phyloP scores from a whole-genome alignment of 2,797 vertebrate genomes.

The Crenichthys baileyi region DNA sequence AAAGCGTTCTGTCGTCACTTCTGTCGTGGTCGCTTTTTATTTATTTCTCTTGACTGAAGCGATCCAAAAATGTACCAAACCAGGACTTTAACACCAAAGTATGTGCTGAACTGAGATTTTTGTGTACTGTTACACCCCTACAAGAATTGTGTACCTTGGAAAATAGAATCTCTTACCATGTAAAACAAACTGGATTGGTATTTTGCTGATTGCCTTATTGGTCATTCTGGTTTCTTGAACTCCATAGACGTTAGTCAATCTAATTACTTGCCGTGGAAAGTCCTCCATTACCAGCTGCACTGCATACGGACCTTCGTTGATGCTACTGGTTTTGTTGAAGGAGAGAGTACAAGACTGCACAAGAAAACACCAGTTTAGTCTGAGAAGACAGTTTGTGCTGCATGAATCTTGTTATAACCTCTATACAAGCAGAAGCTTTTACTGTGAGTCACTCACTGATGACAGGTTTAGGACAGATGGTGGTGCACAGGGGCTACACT shows the following conservation, averaged over 20 bases:
- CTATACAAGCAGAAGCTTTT: background rate
- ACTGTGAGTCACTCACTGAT: conserved; percentile 20
- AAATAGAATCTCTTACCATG: conserved; percentile 16
- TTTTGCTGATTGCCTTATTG: conserved; percentile 27
- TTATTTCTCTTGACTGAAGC: no score
- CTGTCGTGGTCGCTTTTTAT: no score
- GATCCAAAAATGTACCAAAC: no score
- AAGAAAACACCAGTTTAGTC: background rate
- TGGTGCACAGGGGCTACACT: conserved; percentile 26
- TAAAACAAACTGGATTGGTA: conserved; percentile 54
- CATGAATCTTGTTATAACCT: no score
- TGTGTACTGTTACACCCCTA: background rate
- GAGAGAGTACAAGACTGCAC: conserved; percentile 44
- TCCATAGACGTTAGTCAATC: conserved; percentile 9
- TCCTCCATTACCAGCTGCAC: conserved; percentile 62
- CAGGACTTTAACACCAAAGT: no score
- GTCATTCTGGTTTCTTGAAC: rapidly evolving
- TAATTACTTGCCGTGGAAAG: conserved; percentile 39
- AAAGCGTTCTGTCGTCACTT: background rate
- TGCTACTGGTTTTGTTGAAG: background rate
- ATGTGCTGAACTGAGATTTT: background rate
- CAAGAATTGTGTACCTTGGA: no score
- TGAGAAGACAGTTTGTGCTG: background rate
- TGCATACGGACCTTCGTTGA: background rate
- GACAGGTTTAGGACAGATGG: conserved; percentile 26